Evolutionary conservation across 2,797 vertebrate species (phyloP).

Genomic region (Ispidina picta): DNA sequence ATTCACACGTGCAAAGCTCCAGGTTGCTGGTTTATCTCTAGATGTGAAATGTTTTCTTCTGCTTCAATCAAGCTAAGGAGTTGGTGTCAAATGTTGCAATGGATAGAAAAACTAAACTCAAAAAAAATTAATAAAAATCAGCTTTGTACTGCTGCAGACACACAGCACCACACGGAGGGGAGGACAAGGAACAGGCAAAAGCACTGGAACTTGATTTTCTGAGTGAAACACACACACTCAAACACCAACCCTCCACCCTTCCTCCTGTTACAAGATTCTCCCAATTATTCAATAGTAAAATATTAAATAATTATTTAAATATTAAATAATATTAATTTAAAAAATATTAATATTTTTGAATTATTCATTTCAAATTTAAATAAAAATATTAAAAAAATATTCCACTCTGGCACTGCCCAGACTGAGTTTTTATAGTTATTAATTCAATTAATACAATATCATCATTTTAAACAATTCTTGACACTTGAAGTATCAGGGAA

Average conservation of each 20-base stretch:
- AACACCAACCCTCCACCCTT: not conserved
- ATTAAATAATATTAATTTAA: too few relatives aligned
- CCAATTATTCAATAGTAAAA: not conserved
- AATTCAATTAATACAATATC: not conserved
- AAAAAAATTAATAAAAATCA: not conserved
- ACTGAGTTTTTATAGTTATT: not conserved
- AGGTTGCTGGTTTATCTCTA: constrained; percentile 11
- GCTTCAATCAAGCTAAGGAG: not conserved
- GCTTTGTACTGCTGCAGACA: constrained; percentile 3
- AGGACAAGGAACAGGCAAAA: constrained; percentile 4
- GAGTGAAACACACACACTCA: not conserved
- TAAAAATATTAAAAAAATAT: not conserved
- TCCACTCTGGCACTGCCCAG: not conserved
- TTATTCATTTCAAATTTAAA: too few relatives aligned
- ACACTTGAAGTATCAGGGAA: not conserved
- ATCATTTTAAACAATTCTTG: not conserved
- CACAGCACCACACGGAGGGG: constrained; percentile 67
- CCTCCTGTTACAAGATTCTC: not conserved
- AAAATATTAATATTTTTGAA: too few relatives aligned
- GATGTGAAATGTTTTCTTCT: not conserved
- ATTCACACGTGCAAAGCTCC: not conserved
- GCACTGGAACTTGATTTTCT: not conserved
- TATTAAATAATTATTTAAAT: too few relatives aligned
- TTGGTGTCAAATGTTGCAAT: not conserved
- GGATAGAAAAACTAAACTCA: not conserved